phyloP scores from a whole-genome alignment of 2,888 invertebrate species.

The Nycteola revayana region DNA sequence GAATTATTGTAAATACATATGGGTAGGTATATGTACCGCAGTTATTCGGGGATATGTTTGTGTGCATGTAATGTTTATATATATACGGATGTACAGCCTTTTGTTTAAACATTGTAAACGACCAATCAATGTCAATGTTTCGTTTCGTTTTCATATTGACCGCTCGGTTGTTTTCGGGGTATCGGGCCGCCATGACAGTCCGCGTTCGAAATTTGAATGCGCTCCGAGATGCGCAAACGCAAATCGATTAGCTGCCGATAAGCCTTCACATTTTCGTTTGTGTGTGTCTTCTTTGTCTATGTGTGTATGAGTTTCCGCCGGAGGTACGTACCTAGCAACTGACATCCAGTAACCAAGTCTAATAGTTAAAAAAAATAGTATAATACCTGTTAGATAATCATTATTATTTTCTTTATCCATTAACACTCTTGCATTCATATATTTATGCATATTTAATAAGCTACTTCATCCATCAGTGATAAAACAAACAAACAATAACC shows the following conservation, averaged over 20 bases:
- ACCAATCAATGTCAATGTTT: conserved; percentile 72
- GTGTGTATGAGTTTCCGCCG: conserved; percentile 58
- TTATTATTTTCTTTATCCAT: no score
- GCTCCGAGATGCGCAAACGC: conserved; percentile 71
- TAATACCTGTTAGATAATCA: no score
- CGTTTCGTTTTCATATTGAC: conserved; percentile 48
- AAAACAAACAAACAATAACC: no score
- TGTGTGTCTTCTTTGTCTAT: conserved; percentile 16
- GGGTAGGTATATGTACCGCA: no score
- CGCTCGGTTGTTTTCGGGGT: conserved; percentile 51
- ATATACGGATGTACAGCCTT: conserved; percentile 9
- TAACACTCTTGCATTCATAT: no score
- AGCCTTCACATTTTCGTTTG: conserved; percentile 30
- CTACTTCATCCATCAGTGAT: no score
- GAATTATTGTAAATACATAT: no score
- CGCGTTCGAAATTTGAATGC: conserved; percentile 77
- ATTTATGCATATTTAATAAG: no score
- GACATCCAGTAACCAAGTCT: conserved; percentile 43
- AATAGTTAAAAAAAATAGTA: conserved; percentile 14
- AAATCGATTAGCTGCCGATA: conserved; percentile 71
- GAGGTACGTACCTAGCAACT: conserved; percentile 26
- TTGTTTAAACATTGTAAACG: conserved; percentile 45
- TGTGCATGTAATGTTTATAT: no score
- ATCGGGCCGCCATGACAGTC: conserved; percentile 68
- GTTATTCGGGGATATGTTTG: no score